Evolutionary conservation across 2,113 vertebrate genomes (phyloP), one percentile per base, ranked within the genome.

Genomic region (Recurvirostra avosetta): DNA sequence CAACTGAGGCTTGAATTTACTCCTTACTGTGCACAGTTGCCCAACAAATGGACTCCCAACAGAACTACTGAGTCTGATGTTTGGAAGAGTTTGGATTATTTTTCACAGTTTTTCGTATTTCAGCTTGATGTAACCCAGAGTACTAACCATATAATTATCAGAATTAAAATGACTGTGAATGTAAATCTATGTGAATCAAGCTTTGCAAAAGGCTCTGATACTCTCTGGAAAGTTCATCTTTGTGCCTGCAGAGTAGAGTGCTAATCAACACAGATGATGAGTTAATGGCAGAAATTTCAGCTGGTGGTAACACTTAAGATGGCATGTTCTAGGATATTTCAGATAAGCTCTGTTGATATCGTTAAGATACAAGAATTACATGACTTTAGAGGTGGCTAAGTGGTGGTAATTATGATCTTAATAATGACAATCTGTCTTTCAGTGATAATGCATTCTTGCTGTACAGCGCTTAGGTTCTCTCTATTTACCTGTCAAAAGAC

Each of bases 281-380:
- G 50, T 61, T 90, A 95, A 88, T 66, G 62, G 78, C 40, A 88
- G 53, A 71, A 72, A 86, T 82, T 90, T 94, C 82, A 96, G 56
- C 53, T 94, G 85, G 53, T 18, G 4, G 68, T n/a, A 52, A 58
- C 34, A 61, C 13, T 82, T 66, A 30, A 36, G 53, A 73, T 70
- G 45, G 59, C 12, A 14, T 11, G 16, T 80, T 94, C 53, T 72
- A 40, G 58, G 56, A 29, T 82, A 49, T 81, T 90, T 90, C 61
- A 88, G 52, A 84, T 55, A 26, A 88, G 45, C 26, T 82, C 47
- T 92, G 53, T 86, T 93, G 74, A 40, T 56, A 19, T 79, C 7
- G 6, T 88, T 90, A 90, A 88, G 26, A 72, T 43, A 70, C 9
- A 43, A 85, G 58, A 92, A 93, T 79, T 88, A 36, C 2, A 7